These are phyloP conservation scores for Drosophila nr. fundita DNA, from an alignment of 2,888 invertebrate species.

Conservation along the genomic window DNA sequence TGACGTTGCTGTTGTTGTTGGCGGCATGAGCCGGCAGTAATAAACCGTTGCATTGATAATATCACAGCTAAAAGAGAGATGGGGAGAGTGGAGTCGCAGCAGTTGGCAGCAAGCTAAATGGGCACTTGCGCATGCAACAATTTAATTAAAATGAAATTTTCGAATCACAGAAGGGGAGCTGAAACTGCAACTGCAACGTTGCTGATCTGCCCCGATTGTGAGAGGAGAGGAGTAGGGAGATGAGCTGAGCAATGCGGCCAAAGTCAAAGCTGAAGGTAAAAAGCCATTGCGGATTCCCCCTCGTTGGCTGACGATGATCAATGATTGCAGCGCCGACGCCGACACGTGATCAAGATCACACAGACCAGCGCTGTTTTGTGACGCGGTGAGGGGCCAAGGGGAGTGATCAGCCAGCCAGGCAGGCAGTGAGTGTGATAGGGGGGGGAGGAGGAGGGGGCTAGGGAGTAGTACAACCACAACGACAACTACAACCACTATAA, in stretches of 20 bases:
- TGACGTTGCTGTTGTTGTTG: not conserved
- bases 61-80: conserved; percentile 34
- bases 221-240: conserved; percentile 4
- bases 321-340: conserved; percentile 68
- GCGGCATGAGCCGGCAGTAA: conserved; percentile 46
- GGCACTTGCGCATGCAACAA: conserved; percentile 74
- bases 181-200: conserved; percentile 38
- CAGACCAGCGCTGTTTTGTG: conserved; percentile 10
- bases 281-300: conserved; percentile 44
- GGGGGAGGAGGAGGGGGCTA: not conserved
- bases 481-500: conserved; percentile 23
- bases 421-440: not conserved
- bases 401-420: not conserved
- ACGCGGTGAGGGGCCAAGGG: not conserved
- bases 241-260: conserved; percentile 47
- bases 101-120: conserved; percentile 54
- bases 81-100: not conserved
- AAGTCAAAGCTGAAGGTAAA: conserved; percentile 53
- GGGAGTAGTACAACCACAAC: not conserved
- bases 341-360: conserved; percentile 62
- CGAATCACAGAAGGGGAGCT: conserved; percentile 64
- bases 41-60: conserved; percentile 75
- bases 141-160: conserved; percentile 82
- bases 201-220: conserved; percentile 39
- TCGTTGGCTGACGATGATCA: conserved; percentile 72